Conservation (phyloP, 2,113 vertebrate species). For the Eidolon helvum region DNA sequence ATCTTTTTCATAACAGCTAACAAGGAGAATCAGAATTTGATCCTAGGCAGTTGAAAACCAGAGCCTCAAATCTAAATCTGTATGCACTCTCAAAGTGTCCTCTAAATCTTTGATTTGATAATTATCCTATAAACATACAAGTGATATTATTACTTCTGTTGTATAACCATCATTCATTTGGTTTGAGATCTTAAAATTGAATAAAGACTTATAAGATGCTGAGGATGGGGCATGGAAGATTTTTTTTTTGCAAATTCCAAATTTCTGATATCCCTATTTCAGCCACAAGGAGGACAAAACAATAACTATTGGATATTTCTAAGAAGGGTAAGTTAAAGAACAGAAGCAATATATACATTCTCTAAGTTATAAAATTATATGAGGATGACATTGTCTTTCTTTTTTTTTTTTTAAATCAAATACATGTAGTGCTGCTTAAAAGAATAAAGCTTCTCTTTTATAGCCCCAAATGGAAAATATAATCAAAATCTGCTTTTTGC, state of each 20-base stretch:
- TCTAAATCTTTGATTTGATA: background rate
- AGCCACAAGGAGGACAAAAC: conserved; percentile 68
- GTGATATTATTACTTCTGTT: background rate
- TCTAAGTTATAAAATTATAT: background rate
- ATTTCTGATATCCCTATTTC: conserved; percentile 56
- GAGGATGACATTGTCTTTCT: background rate
- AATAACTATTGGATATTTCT: background rate
- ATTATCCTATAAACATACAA: background rate
- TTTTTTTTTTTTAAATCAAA: conserved; percentile 21
- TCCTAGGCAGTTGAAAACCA: background rate
- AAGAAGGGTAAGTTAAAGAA: background rate
- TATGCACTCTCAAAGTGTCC: background rate
- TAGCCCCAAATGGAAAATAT: conserved; percentile 56
- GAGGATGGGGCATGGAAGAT: background rate
- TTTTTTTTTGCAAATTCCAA: background rate
- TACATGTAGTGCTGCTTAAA: conserved; percentile 49
- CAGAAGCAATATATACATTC: background rate
- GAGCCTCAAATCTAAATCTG: background rate
- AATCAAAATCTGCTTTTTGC: conserved; percentile 74
- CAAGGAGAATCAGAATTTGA: background rate
- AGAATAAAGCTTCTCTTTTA: conserved; percentile 61
- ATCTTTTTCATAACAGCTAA: background rate
- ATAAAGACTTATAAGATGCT: background rate
- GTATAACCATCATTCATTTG: background rate
- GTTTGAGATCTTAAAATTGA: background rate